Conservation (phyloP, 2,888 invertebrate species). For the Cryptocephalus moraei region DNA sequence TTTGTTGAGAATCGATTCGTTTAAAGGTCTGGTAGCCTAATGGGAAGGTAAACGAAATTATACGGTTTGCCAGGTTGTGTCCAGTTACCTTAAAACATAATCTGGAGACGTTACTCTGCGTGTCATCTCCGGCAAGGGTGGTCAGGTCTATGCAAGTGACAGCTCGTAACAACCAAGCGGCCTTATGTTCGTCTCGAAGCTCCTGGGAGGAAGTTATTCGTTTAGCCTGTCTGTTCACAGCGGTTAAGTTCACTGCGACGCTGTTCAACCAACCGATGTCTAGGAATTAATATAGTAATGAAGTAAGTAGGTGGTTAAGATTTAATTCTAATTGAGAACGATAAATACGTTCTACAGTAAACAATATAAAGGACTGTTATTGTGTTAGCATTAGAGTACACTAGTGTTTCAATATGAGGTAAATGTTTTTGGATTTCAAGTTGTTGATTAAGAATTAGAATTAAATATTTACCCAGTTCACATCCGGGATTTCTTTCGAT, state of each 20-base stretch:
- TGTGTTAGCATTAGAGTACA: no score
- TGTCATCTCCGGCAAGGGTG: constrained; percentile 78
- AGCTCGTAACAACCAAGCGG: constrained; percentile 71
- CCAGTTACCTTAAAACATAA: constrained; percentile 66
- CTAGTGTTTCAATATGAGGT: no score
- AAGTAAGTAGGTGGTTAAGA: no score
- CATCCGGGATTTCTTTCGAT: constrained; percentile 29
- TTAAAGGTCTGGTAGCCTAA: constrained; percentile 33
- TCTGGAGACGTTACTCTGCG: constrained; percentile 62
- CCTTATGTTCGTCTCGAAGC: constrained; percentile 40
- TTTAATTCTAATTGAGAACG: no score
- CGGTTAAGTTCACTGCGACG: constrained; percentile 45
- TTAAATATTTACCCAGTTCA: constrained; percentile 25
- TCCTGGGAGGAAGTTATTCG: constrained; percentile 37
- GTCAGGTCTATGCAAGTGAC: constrained; percentile 87
- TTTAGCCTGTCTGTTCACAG: constrained; percentile 45
- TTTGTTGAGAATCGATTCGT: constrained; percentile 20
- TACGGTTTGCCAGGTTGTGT: constrained; percentile 2
- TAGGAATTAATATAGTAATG: constrained; percentile 18
- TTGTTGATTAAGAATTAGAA: no score
- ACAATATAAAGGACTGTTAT: no score
- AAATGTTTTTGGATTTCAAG: no score
- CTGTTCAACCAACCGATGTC: constrained; percentile 42
- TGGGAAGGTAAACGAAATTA: constrained; percentile 5
- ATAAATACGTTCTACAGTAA: no score